Evolutionary conservation across 2,888 invertebrate genomes (phyloP), one percentile per base, ranked within the genome.

Genomic region (Anthrax anthrax): DNA sequence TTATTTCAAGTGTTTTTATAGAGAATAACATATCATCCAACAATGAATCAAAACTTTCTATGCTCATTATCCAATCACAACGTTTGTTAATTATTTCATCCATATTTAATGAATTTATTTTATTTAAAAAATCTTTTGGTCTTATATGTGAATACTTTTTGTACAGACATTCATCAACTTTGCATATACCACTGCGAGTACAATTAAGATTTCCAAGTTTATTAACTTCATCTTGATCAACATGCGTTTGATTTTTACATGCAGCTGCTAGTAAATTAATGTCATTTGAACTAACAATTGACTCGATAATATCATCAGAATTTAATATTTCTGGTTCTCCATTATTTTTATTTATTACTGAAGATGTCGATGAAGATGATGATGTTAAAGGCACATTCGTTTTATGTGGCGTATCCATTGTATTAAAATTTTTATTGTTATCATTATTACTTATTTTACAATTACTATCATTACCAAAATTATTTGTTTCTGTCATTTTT

Each of bases 11-110:
- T 1, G 64, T 58, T 52, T 76, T 72, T 55, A 79, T 76, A 44
- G 77, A 71, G 12, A 76, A 75, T 18, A 84, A 61, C 51, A 86
- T 80, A 61, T 87, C 86, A 56, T 86, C 84, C 2, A 87, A 62
- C 5, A 85, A 69, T 0, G 84, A 84, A 3, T 75, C 73, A 16
- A 85, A 72, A 55, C 74, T 74, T 54, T 77, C 80, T n/a, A 78
- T 75, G 23, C 77, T 75, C 42, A 73, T 72, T 36, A 80, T 70
- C 84, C 85, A 85, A 43, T 75, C 72, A 42, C 67, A 72, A 53
- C 77, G 78, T 47, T 78, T 73, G 16, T 73, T 71, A 1, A 82
- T 66, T 13, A 78, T 64, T 36, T 67, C 64, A 55, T 78, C 75
- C 39, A 81, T 73, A 61, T 86, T 75, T 36, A 72, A 71, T 39